These are phyloP conservation scores for Habropoda laboriosa DNA, from an alignment of 1,140 invertebrate genomes.

Conservation along the genomic window DNA sequence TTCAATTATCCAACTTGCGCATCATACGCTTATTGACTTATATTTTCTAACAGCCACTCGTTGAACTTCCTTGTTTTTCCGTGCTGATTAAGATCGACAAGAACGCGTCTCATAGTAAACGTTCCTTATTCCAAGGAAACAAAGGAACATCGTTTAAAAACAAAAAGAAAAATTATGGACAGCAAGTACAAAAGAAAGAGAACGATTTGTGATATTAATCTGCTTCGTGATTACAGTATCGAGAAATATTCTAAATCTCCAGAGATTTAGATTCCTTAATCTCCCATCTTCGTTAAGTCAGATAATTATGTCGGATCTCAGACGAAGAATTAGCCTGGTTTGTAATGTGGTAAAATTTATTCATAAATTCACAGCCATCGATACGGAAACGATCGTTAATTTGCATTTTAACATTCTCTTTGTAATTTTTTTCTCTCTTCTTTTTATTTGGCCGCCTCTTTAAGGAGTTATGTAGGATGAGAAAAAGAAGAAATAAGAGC, in stretches of 20 bases:
- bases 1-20: conserved; percentile 45
- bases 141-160: neutral
- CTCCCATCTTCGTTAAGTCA: conserved; percentile 1
- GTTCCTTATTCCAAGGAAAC: neutral
- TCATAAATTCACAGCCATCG: conserved; percentile 16
- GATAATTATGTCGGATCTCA: neutral
- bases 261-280: neutral
- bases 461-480: conserved; percentile 36
- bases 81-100: neutral
- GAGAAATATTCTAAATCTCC: neutral
- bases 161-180: too few relatives aligned
- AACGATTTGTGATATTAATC: too few relatives aligned
- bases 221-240: too few relatives aligned
- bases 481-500: conserved; percentile 19
- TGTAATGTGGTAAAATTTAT: conserved; percentile 18
- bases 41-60: conserved; percentile 13
- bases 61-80: conserved; percentile 50
- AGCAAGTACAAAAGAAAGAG: too few relatives aligned
- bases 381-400: neutral
- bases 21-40: conserved; percentile 32
- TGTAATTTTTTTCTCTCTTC: neutral
- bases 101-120: too few relatives aligned
- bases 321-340: neutral
- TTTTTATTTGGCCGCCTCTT: conserved; percentile 12
- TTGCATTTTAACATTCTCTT: neutral